Conservation (phyloP, 2,113 vertebrate species). For the Ailuropoda melanoleuca region DNA sequence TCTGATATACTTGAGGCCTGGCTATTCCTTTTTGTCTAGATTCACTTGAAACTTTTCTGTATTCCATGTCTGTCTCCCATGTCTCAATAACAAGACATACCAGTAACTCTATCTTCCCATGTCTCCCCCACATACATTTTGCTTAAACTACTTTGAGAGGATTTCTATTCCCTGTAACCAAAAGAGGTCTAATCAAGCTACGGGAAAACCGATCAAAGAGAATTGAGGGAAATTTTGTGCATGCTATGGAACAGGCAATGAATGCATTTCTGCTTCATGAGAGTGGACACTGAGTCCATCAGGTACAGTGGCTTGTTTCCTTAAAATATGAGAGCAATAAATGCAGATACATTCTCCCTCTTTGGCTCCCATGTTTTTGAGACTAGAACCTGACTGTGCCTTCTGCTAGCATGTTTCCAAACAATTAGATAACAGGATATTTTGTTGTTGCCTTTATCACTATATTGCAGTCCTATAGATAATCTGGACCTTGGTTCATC, state of each 20-base stretch:
- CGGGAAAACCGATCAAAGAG: neutral
- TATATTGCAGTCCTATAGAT: neutral
- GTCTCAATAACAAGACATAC: neutral
- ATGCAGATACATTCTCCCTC: neutral
- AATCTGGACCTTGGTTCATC: neutral
- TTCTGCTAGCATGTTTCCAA: neutral
- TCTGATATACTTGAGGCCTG: neutral
- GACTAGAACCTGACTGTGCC: neutral
- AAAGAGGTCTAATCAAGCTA: neutral
- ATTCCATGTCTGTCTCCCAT: neutral
- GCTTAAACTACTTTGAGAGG: neutral
- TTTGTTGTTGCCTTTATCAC: neutral
- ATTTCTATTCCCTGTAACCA: neutral
- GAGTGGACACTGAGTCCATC: neutral
- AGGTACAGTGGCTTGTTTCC: neutral
- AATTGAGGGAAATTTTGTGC: neutral
- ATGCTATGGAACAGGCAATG: neutral
- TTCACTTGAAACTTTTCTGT: neutral
- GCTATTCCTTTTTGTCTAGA: neutral
- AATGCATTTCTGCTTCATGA: neutral
- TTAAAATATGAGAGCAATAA: neutral
- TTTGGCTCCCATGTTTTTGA: neutral
- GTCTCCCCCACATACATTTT: neutral
- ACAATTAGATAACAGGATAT: neutral
- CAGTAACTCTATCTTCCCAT: neutral